Evolutionary conservation across 2,113 vertebrate species (phyloP).

Genomic region (Triplophysa dalaica): DNA sequence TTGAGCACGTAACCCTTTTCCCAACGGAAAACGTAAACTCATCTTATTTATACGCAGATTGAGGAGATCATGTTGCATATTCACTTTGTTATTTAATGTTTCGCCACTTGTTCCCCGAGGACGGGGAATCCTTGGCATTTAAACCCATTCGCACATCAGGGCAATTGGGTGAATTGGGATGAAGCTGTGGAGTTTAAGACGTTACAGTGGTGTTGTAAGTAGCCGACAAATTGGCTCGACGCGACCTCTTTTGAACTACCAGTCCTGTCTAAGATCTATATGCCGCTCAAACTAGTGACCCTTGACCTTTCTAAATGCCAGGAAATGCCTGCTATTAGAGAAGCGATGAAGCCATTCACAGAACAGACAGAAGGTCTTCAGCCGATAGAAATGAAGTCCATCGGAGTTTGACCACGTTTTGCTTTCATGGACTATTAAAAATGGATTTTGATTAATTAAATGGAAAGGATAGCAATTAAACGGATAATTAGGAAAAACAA

Average conservation of each 20-base stretch:
- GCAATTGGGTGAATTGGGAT: conserved; percentile 14
- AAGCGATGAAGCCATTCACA: background rate
- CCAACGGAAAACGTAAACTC: too few species aligned
- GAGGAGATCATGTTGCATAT: background rate
- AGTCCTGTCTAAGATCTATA: background rate
- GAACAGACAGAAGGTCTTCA: background rate
- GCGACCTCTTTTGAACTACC: conserved; percentile 11
- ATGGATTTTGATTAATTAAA: background rate
- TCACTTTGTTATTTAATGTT: background rate
- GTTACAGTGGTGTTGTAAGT: conserved; percentile 15
- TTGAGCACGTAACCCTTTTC: too few species aligned
- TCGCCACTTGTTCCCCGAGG: background rate
- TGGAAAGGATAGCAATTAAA: background rate
- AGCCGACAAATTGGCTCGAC: conserved; percentile 26
- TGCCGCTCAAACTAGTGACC: conserved; percentile 5
- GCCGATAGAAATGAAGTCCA: background rate
- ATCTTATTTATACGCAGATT: too few species aligned
- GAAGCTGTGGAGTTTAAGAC: conserved; percentile 12
- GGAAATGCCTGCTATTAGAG: conserved; percentile 15
- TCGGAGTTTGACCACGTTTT: background rate
- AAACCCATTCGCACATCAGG: background rate
- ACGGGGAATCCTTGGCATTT: conserved; percentile 22
- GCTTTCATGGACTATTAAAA: background rate
- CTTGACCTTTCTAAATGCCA: conserved; percentile 15
- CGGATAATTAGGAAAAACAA: background rate